phyloP scores from a whole-genome alignment of 2,113 vertebrate species.

The Apaloderma vittatum region DNA sequence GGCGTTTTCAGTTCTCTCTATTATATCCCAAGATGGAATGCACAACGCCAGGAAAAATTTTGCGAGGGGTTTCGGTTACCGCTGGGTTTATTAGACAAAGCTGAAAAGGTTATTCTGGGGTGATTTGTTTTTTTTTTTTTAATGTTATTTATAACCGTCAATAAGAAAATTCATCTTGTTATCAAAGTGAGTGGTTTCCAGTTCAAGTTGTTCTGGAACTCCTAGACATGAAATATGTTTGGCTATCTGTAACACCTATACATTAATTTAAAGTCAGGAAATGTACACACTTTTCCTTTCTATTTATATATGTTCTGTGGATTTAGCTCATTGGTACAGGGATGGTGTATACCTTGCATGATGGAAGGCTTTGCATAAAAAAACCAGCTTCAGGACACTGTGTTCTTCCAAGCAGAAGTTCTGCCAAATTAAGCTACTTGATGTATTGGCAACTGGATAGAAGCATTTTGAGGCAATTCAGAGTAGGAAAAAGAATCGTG shows the following conservation, averaged over 20 bases:
- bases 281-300: not conserved
- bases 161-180: not conserved
- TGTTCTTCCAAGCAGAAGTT: conserved; percentile 14
- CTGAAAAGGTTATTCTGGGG: not conserved
- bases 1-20: not conserved
- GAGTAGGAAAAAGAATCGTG: not conserved
- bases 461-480: not conserved
- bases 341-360: not conserved
- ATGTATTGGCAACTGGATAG: not conserved
- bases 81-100: not conserved
- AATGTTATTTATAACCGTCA: not conserved
- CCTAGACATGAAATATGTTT: not conserved
- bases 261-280: not conserved
- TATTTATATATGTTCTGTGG: not conserved
- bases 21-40: not conserved
- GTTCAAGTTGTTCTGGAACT: not conserved
- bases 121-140: not conserved
- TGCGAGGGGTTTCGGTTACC: not conserved
- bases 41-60: not conserved
- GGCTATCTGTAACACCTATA: not conserved
- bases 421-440: conserved; percentile 10
- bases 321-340: not conserved
- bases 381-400: not conserved
- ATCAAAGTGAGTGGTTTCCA: not conserved
- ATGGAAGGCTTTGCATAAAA: not conserved